Evolutionary conservation across 2,113 vertebrate species (phyloP).

Genomic region (Gopherus evgoodei): DNA sequence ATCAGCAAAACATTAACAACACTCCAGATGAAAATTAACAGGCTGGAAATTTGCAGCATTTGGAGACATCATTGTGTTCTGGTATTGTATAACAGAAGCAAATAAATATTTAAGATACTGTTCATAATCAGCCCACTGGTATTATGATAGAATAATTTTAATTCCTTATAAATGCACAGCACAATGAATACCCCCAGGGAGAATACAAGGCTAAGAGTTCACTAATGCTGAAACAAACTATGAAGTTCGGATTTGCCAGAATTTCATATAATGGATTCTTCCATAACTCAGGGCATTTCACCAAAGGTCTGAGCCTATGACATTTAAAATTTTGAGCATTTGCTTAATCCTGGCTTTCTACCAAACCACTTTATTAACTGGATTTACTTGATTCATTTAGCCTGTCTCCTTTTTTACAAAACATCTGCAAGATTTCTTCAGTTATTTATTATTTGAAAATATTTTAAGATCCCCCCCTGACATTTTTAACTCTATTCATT

Average conservation of each 20-base stretch:
- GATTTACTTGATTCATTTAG: neutral
- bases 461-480: neutral
- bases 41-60: conserved; percentile 36
- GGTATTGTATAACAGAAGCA: conserved; percentile 12
- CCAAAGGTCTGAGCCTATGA: neutral
- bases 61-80: conserved; percentile 40
- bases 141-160: conserved; percentile 21
- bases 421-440: neutral
- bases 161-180: conserved; percentile 47
- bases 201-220: conserved; percentile 9
- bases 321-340: neutral
- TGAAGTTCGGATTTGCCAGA: neutral
- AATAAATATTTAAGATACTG: conserved; percentile 55
- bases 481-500: neutral
- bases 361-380: neutral
- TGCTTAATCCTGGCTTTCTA: neutral
- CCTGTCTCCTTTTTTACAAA: neutral
- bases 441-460: neutral
- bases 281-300: neutral
- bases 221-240: neutral
- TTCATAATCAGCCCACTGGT: neutral
- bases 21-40: conserved; percentile 42
- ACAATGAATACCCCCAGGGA: neutral
- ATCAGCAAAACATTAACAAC: conserved; percentile 44
- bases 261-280: conserved; percentile 10